phyloP scores from a whole-genome alignment of 2,888 invertebrate genomes.

The Papilio elwesi region DNA sequence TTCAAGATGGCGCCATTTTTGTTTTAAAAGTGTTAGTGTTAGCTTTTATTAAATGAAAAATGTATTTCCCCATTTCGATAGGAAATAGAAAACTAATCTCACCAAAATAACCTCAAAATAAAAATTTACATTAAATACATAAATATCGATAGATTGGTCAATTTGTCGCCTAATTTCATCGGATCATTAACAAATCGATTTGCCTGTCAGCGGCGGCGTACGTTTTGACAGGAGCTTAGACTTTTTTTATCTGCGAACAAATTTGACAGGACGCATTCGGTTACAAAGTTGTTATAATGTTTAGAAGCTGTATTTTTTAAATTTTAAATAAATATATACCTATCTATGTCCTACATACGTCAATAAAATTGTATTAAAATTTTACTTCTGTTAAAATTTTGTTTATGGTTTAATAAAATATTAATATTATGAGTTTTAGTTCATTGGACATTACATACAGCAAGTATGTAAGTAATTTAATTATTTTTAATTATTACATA shows the following conservation, averaged over 20 bases:
- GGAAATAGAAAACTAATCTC: background rate
- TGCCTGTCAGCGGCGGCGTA: constrained; percentile 57
- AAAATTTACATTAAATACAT: constrained; percentile 5
- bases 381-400: no score
- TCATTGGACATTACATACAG: no score
- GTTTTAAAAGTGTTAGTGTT: background rate
- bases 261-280: constrained; percentile 18
- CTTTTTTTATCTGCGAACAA: constrained; percentile 32
- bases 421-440: no score
- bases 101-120: background rate
- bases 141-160: constrained; percentile 49
- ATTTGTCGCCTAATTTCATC: constrained; percentile 57
- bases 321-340: no score
- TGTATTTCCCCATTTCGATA: background rate
- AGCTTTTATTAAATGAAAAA: background rate
- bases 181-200: constrained; percentile 59
- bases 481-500: no score
- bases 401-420: no score
- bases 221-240: constrained; percentile 45
- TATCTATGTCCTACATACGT: no score
- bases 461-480: no score
- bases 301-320: no score
- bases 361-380: no score
- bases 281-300: constrained; percentile 34
- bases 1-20: constrained; percentile 9